Conservation (phyloP, 2,888 invertebrate genomes). For the Euplagia quadripunctaria region DNA sequence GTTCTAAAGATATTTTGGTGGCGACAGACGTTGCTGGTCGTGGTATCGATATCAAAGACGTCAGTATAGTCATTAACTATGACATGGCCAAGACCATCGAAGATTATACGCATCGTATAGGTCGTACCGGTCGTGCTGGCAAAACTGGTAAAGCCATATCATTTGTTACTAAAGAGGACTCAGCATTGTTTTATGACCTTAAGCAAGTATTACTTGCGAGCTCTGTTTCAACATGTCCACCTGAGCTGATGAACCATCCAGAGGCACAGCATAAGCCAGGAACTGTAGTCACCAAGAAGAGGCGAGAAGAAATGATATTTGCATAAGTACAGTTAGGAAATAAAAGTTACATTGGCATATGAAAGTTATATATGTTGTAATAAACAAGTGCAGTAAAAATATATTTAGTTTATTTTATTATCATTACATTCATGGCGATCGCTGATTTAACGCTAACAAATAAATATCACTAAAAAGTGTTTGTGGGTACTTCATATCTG, state of each 20-base stretch:
- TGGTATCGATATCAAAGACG: constrained; percentile 99
- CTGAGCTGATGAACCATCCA: constrained; percentile 98
- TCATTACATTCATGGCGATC: constrained; percentile 44
- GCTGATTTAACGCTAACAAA: constrained; percentile 34
- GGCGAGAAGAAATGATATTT: constrained; percentile 98
- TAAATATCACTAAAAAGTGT: constrained; percentile 42
- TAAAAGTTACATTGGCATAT: constrained; percentile 38
- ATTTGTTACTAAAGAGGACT: constrained; percentile 99
- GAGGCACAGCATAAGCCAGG: constrained; percentile 99
- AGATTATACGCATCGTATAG: constrained; percentile 99
- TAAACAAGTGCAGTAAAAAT: constrained; percentile 54
- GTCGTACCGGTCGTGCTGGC: constrained; percentile 99
- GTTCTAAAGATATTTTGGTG: constrained; percentile 98
- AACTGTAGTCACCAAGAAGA: constrained; percentile 96
- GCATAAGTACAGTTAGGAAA: constrained; percentile 86
- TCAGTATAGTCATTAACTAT: constrained; percentile 99
- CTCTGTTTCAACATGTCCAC: constrained; percentile 97
- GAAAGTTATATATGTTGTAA: constrained; percentile 21
- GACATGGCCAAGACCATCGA: constrained; percentile 99
- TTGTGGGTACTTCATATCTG: constrained; percentile 34
- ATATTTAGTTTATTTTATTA: constrained; percentile 58
- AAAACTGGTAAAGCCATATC: constrained; percentile 98
- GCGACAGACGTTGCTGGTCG: constrained; percentile 99
- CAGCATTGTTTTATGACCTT: constrained; percentile 97
- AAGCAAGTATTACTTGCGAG: constrained; percentile 96